A percentile compares a stretch with the other conserved stretches of the same genome.
phyloP scores from a whole-genome alignment of 2,113 vertebrate genomes.

The Dipodomys stephensi region DNA sequence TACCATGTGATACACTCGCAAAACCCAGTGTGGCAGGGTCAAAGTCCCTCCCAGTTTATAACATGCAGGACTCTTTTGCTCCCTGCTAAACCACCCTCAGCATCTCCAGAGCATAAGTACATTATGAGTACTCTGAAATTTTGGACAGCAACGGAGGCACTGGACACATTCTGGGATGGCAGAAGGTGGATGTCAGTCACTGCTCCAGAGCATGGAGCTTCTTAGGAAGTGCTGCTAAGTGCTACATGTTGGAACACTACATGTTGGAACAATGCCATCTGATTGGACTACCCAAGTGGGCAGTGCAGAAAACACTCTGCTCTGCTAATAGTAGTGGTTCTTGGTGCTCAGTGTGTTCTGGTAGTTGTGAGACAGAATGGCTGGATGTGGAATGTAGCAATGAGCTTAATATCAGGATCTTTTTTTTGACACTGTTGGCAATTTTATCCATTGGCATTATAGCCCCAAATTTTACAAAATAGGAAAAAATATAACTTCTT shows the following conservation, averaged over 20 bases:
- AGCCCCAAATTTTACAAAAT: background rate
- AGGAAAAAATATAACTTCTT: background rate
- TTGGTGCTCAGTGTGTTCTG: accelerated
- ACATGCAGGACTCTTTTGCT: background rate
- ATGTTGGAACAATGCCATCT: background rate
- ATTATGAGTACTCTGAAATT: too few relatives aligned
- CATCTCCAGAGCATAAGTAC: background rate
- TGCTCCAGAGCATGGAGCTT: background rate
- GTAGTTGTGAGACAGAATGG: background rate
- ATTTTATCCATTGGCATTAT: background rate
- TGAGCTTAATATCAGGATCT: background rate
- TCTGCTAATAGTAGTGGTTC: background rate
- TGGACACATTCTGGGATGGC: background rate
- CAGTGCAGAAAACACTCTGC: background rate
- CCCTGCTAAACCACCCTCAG: too few relatives aligned
- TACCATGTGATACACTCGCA: too few relatives aligned
- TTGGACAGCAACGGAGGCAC: background rate
- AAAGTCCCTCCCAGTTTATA: background rate
- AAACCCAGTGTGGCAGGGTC: too few relatives aligned
- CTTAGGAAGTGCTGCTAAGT: too few relatives aligned
- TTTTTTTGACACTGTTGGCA: background rate
- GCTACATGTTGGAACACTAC: background rate
- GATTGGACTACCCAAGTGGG: background rate
- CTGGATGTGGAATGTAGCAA: background rate
- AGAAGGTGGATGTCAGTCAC: background rate